Evolutionary conservation across 2,888 invertebrate species (phyloP).

Genomic region (Ectobius pallidus): DNA sequence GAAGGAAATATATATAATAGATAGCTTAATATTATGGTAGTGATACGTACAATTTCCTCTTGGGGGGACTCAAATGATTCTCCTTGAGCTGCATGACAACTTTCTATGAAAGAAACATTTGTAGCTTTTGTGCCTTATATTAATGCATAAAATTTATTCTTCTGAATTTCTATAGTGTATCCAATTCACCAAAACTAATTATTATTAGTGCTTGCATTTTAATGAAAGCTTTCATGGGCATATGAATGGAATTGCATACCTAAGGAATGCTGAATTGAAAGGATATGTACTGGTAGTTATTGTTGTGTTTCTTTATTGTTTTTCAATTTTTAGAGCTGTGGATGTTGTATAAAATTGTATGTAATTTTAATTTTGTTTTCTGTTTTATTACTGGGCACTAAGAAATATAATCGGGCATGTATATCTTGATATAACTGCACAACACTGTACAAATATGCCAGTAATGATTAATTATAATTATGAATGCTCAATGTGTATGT

Average conservation of each 20-base stretch:
- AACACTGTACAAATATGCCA: background rate
- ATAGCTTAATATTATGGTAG: too few relatives aligned
- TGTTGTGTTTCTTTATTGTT: conserved; percentile 14
- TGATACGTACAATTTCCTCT: too few relatives aligned
- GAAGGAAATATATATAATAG: too few relatives aligned
- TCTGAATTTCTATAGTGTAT: too few relatives aligned
- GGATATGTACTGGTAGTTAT: background rate
- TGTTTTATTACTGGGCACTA: background rate
- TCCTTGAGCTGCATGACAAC: too few relatives aligned
- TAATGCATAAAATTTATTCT: too few relatives aligned
- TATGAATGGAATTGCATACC: conserved; percentile 17
- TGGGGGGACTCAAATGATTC: too few relatives aligned
- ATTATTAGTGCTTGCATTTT: background rate
- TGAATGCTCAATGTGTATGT: conserved; percentile 7
- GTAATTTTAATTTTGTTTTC: conserved; percentile 43
- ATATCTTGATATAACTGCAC: background rate
- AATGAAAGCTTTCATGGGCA: conserved; percentile 7
- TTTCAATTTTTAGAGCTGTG: conserved; percentile 36
- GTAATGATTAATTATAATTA: background rate
- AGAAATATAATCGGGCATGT: background rate
- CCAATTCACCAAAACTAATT: too few relatives aligned
- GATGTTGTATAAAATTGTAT: conserved; percentile 35
- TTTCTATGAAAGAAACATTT: too few relatives aligned
- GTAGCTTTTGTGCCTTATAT: too few relatives aligned
- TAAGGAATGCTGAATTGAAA: background rate